Evolutionary conservation across 1,140 invertebrate species (phyloP).

Genomic region (Pygmarrhopalites habei): DNA sequence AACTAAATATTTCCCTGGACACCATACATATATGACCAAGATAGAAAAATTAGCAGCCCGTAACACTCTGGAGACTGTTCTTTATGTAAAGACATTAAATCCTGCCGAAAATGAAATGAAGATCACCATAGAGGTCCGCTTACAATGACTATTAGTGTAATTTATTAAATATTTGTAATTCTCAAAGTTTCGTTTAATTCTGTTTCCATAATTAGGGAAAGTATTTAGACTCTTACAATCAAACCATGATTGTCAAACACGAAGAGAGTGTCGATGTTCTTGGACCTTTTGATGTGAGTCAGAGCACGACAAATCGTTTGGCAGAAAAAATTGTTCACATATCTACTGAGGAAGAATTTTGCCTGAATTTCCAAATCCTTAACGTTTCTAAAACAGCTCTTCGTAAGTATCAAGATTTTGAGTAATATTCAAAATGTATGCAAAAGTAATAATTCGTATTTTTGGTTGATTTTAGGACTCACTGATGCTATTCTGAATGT

Average conservation of each 20-base stretch:
- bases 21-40: constrained; percentile 1
- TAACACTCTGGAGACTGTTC: background rate
- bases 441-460: no score
- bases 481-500: no score
- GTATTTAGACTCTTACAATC: constrained; percentile 24
- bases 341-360: constrained; percentile 16
- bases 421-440: no score
- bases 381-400: constrained; percentile 21
- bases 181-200: background rate
- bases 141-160: background rate
- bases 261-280: constrained; percentile 22
- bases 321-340: constrained; percentile 15
- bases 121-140: constrained; percentile 21
- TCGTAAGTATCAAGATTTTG: background rate
- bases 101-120: constrained; percentile 21
- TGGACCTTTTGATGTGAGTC: constrained; percentile 22
- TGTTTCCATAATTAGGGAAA: constrained; percentile 22
- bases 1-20: background rate
- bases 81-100: constrained; percentile 26
- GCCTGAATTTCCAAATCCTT: constrained; percentile 16
- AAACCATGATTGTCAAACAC: constrained; percentile 18
- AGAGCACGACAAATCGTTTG: constrained; percentile 11
- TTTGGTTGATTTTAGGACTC: no score
- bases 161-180: background rate
- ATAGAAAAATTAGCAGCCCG: background rate